These are phyloP conservation scores for Portevinia maculata DNA, from an alignment of 2,888 invertebrate genomes.

Conservation along the genomic window DNA sequence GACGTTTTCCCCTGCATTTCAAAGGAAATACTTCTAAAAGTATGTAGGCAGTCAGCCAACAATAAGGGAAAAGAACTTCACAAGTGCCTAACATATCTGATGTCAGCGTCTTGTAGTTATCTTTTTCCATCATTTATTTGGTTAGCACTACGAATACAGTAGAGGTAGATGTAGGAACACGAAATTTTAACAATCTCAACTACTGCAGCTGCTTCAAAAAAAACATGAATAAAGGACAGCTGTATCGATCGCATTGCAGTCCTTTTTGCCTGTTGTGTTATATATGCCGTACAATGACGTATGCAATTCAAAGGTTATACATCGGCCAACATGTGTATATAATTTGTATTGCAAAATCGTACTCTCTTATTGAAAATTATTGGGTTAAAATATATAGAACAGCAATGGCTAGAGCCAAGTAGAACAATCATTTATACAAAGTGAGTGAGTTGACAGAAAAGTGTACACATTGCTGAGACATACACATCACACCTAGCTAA, in stretches of 20 bases:
- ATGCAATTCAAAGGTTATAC: conserved; percentile 28
- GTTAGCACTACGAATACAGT: conserved; percentile 11
- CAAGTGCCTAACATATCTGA: conserved; percentile 22
- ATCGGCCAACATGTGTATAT: conserved; percentile 11
- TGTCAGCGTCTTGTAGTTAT: conserved; percentile 23
- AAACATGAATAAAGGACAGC: conserved; percentile 34
- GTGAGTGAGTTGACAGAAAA: conserved; percentile 32
- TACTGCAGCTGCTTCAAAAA: conserved; percentile 14
- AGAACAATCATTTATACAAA: not conserved
- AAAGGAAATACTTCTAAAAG: conserved; percentile 6
- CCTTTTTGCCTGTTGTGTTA: conserved; percentile 60
- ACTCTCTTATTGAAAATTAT: conserved; percentile 36
- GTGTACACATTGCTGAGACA: not conserved
- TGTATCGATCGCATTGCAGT: conserved; percentile 75
- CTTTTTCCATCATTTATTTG: conserved; percentile 26
- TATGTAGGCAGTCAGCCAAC: conserved; percentile 23
- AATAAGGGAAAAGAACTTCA: conserved; percentile 5
- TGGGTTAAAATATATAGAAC: conserved; percentile 30
- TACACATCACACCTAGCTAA: not conserved
- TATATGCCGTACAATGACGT: conserved; percentile 29
- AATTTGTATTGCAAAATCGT: conserved; percentile 31
- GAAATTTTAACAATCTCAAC: conserved; percentile 24
- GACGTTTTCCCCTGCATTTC: not conserved
- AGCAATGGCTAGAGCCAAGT: not conserved
- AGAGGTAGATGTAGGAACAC: conserved; percentile 6